Evolutionary conservation across 2,797 vertebrate species (phyloP).

Genomic region (Schizopygopsis pylzovi): DNA sequence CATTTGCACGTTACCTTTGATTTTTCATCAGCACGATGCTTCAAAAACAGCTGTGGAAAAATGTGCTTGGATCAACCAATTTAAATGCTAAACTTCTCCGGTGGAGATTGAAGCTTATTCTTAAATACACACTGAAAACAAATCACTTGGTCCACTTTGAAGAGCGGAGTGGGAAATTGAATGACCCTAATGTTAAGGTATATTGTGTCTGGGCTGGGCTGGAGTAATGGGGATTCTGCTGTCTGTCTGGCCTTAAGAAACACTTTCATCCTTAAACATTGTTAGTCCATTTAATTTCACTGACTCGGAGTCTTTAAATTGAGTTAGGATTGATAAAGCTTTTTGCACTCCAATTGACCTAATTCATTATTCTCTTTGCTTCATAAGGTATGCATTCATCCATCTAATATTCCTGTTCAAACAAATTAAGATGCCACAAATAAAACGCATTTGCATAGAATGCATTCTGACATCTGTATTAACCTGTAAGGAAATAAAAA

Average conservation of each 20-base stretch:
- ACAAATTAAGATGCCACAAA: slow-evolving; percentile 42
- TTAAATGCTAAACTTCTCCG: slow-evolving; percentile 81
- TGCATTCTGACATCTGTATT: slow-evolving; percentile 5
- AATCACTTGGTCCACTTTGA: slow-evolving; percentile 82
- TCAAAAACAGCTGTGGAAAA: slow-evolving; percentile 77
- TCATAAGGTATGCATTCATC: slow-evolving; percentile 36
- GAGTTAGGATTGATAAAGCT: slow-evolving; percentile 43
- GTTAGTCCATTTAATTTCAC: slow-evolving; percentile 36
- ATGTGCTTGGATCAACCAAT: slow-evolving; percentile 74
- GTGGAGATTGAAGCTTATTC: slow-evolving; percentile 74
- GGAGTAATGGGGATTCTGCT: slow-evolving; percentile 54
- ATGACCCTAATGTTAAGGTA: slow-evolving; percentile 49
- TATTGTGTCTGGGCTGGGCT: slow-evolving; percentile 50
- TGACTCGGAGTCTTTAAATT: slow-evolving; percentile 10
- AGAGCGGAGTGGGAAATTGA: slow-evolving; percentile 67
- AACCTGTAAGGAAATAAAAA: slow-evolving; percentile 4
- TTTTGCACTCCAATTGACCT: slow-evolving; percentile 36
- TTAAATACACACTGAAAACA: slow-evolving; percentile 82
- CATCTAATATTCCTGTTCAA: slow-evolving; percentile 32
- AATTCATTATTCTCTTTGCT: slow-evolving; percentile 51
- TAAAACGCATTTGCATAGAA: not conserved
- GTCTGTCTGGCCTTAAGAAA: slow-evolving; percentile 42
- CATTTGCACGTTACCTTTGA: slow-evolving; percentile 65
- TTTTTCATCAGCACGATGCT: slow-evolving; percentile 55
- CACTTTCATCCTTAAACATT: slow-evolving; percentile 50